Percentiles rank a stretch among this genome's conserved stretches.
phyloP scores from a whole-genome alignment of 2,888 invertebrate genomes.

The Leistus spinibarbis region DNA sequence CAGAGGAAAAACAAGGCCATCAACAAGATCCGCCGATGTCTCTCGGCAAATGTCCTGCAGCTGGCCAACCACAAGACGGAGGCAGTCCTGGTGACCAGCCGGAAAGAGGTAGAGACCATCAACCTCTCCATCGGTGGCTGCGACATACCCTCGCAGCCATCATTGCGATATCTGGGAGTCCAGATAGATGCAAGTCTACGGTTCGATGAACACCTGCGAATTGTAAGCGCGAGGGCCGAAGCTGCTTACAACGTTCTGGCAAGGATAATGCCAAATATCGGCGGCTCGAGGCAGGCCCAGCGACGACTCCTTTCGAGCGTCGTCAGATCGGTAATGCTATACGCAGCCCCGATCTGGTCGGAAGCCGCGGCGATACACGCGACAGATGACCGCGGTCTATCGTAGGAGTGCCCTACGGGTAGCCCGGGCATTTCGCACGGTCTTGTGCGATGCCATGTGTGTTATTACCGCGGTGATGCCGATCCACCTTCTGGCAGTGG shows the following conservation, averaged over 20 bases:
- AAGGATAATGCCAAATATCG: constrained; percentile 42
- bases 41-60: constrained; percentile 31
- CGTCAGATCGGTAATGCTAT: constrained; percentile 35
- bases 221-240: constrained; percentile 26
- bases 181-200: constrained; percentile 39
- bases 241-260: constrained; percentile 33
- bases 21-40: constrained; percentile 2
- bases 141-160: constrained; percentile 40
- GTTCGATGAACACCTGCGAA: constrained; percentile 37
- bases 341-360: background rate
- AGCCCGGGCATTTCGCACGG: background rate
- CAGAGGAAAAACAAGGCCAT: background rate
- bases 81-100: constrained; percentile 39
- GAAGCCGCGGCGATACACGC: background rate
- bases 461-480: background rate
- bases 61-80: constrained; percentile 42
- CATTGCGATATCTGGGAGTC: constrained; percentile 42
- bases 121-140: constrained; percentile 36
- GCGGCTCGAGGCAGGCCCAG: constrained; percentile 41
- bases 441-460: background rate
- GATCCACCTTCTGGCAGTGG: no score
- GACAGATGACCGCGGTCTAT: background rate
- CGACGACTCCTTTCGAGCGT: constrained; percentile 40
- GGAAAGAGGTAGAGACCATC: constrained; percentile 36
- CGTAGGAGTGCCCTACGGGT: background rate